Base-by-base conservation (phyloP, 2,888 invertebrate genomes). In the Idaea dimidiata region DNA sequence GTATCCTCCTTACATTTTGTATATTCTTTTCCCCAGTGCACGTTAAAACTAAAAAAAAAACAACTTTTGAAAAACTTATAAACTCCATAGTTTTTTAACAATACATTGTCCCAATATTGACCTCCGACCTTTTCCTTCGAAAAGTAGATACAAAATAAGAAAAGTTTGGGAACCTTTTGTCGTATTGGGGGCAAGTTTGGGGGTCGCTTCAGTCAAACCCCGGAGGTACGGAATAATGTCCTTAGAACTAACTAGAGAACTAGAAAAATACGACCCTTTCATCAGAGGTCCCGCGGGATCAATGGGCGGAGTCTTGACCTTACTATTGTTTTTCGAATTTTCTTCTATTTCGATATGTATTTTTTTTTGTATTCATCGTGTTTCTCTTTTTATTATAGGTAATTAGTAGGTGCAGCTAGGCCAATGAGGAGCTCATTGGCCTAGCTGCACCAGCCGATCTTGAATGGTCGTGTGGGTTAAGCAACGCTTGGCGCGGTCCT, bases 221-320 rank as follows among this genome's bases (percentile, higher is more conserved):
- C 57, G 17, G 17, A 57, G 54, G 33, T 43, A 57, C 8, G 59
- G 61, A 64, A 65, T 62, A 69, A 64, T 63, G 64, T 65, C 61
- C 59, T 58, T 18, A 57, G 59, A 65, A 63, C 66, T 58, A 64
- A 64, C 67, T 63, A 64, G 58, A 54, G 61, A 33, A 57, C 54
- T n/a, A 54, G 64, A 62, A 64, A 64, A 62, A 61, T 64, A 65
- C 31, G 62, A 60, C 60, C 66, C 64, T 64, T 64, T 66, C 64
- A 67, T 62, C 67, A 64, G 57, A 62, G 24, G 43, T 31, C 66
- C 61, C 64, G 0, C 6, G 64, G 64, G 67, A 62, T 56, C 62
- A 54, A 66, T 17, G 31, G 43, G 24, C 24, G 24, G 3, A 16
- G 2, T 58, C 57, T 18, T 14, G 56, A 18, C 17, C 16, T 17